Evolutionary conservation across 2,113 vertebrate species (phyloP).

Genomic region (human (Homo sapiens)): DNA sequence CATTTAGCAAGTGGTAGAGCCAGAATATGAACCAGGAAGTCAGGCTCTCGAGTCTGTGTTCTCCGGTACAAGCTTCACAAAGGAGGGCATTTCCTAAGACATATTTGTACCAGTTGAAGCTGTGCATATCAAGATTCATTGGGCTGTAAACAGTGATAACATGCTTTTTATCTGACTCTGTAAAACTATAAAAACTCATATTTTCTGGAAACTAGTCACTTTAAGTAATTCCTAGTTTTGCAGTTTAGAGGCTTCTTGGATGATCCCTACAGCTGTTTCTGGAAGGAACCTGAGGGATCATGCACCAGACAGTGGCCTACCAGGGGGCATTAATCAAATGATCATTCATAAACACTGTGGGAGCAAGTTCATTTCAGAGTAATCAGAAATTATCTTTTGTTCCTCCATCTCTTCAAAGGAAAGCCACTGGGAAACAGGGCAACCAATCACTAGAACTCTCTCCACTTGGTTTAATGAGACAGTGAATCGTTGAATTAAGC

Average conservation of each 20-base stretch:
- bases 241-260: background rate
- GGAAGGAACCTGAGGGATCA: background rate
- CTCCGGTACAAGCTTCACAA: background rate
- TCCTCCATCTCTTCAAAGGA: constrained; percentile 43
- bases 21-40: background rate
- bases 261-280: background rate
- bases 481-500: background rate
- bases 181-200: background rate
- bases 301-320: background rate
- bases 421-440: background rate
- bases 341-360: background rate
- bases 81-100: background rate
- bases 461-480: background rate
- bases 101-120: background rate
- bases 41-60: background rate
- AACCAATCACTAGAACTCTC: background rate
- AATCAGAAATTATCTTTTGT: constrained; percentile 14
- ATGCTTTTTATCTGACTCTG: background rate
- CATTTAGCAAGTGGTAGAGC: background rate
- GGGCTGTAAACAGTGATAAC: background rate
- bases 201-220: background rate
- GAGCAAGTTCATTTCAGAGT: constrained; percentile 27
- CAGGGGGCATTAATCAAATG: background rate
- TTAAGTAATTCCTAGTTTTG: constrained; percentile 13
- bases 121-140: background rate